These are phyloP conservation scores for Staurois parvus DNA, from an alignment of 2,797 vertebrate species.

Conservation along the genomic window DNA sequence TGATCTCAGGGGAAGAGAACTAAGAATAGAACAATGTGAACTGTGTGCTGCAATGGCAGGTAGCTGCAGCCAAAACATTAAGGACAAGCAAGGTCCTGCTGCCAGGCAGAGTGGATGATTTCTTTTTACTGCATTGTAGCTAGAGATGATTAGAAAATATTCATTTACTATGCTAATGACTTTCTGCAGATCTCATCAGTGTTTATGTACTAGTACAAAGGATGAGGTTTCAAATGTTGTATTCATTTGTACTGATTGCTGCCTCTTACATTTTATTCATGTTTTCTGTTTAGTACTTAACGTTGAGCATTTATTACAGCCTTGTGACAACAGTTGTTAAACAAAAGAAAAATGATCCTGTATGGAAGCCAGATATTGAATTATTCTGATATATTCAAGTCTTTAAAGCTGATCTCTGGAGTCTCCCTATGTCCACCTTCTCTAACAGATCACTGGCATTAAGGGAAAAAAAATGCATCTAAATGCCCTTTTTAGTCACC, in stretches of 20 bases:
- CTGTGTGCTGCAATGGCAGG: not conserved
- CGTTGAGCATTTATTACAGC: conserved; percentile 30
- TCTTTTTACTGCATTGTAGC: conserved; percentile 18
- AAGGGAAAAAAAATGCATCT: no score
- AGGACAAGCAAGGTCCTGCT: conserved; percentile 15
- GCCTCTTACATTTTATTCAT: conserved; percentile 47
- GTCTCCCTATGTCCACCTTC: no score
- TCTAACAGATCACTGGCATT: no score
- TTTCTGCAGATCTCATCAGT: conserved; percentile 34
- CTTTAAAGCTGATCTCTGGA: no score
- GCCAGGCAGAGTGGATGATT: conserved; percentile 11
- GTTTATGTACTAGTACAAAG: conserved; percentile 36
- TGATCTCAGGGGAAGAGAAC: not conserved
- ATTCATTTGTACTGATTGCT: conserved; percentile 44
- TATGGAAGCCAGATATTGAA: not conserved
- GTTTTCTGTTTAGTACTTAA: conserved; percentile 29
- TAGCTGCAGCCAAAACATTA: conserved; percentile 6
- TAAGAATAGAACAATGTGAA: conserved; percentile 4
- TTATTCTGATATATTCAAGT: not conserved
- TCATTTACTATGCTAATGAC: conserved; percentile 38
- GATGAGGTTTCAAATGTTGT: conserved; percentile 33
- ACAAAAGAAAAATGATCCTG: conserved; percentile 27
- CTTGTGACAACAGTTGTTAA: conserved; percentile 30
- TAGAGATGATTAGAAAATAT: conserved; percentile 47
- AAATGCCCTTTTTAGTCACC: no score